These are phyloP conservation scores for Odocoileus hemionus DNA, from an alignment of 2,113 vertebrate genomes.

Conservation along the genomic window DNA sequence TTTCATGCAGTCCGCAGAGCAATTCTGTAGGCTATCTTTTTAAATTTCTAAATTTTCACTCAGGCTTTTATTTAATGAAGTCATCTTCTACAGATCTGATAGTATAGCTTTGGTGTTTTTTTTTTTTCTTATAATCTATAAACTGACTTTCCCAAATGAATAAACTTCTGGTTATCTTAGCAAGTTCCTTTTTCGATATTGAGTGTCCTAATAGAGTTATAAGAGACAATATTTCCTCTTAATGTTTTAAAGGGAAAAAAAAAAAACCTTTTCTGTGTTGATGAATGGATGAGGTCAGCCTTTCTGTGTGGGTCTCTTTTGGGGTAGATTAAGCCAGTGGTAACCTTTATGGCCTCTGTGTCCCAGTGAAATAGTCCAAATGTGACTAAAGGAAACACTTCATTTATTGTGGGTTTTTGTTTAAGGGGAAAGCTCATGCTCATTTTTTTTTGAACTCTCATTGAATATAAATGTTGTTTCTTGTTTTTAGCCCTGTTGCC, in stretches of 20 bases:
- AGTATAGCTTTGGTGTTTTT: neutral
- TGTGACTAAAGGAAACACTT: neutral
- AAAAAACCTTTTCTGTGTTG: neutral
- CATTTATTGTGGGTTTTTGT: neutral
- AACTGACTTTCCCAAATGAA: neutral
- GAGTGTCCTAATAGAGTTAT: neutral
- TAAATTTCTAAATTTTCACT: neutral
- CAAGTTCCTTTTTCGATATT: neutral
- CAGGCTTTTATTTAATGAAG: neutral
- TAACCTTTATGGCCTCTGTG: neutral
- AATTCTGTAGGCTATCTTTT: neutral
- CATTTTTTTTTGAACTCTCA: neutral
- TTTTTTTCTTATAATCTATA: neutral
- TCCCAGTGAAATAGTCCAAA: neutral
- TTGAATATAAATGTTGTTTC: conserved; percentile 53
- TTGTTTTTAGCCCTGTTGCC: conserved; percentile 84
- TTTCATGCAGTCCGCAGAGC: neutral
- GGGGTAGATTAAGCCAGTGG: neutral
- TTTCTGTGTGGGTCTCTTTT: neutral
- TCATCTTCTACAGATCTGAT: neutral
- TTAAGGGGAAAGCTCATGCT: neutral
- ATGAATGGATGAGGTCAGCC: neutral
- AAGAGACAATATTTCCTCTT: neutral
- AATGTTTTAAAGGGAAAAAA: neutral
- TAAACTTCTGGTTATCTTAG: neutral